These are phyloP conservation scores for Leuciscus waleckii DNA, from an alignment of 2,797 vertebrate species.

Conservation along the genomic window DNA sequence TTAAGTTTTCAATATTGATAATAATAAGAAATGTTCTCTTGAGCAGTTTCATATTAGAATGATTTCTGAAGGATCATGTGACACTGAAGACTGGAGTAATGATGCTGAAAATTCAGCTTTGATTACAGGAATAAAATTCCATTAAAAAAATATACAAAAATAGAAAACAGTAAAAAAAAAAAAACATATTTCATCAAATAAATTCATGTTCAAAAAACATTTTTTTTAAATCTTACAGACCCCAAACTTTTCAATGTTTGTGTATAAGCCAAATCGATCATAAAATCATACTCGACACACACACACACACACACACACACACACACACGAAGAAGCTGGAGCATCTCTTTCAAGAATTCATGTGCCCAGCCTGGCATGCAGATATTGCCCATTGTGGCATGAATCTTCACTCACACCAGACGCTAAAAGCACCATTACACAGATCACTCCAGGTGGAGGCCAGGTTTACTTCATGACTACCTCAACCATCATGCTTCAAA, in stretches of 20 bases:
- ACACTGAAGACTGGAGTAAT: no score
- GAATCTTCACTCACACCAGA: slow-evolving; percentile 54
- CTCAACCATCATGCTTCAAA: slow-evolving; percentile 24
- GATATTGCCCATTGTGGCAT: slow-evolving; percentile 58
- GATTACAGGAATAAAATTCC: no score
- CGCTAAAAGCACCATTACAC: slow-evolving; percentile 63
- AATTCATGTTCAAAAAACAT: no score
- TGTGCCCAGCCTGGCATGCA: slow-evolving; percentile 46
- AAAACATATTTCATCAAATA: no score
- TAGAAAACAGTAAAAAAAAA: no score
- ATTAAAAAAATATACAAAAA: no score
- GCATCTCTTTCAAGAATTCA: slow-evolving; percentile 37
- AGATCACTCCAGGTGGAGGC: slow-evolving; percentile 52
- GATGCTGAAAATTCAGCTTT: no score
- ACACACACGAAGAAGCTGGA: background rate
- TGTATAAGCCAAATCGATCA: background rate
- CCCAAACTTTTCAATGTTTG: background rate
- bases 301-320: no score
- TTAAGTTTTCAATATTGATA: background rate
- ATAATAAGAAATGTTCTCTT: no score
- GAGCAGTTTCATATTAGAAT: no score
- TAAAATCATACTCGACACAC: background rate
- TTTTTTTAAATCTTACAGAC: no score
- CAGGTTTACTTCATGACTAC: slow-evolving; percentile 7
- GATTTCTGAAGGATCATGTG: no score